Evolutionary conservation across 2,888 invertebrate genomes (phyloP).

Genomic region (Hecatera dysodea): DNA sequence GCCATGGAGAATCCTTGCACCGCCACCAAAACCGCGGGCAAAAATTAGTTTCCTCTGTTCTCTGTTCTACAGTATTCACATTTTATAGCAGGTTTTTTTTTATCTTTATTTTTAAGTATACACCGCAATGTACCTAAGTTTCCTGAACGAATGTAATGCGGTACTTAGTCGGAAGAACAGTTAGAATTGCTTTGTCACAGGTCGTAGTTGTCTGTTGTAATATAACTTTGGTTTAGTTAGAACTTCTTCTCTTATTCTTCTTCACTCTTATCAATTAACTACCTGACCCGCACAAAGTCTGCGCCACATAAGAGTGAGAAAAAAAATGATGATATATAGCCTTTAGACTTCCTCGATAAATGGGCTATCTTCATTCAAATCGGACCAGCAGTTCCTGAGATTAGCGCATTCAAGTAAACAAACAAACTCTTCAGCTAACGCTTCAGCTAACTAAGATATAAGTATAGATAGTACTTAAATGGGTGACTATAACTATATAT

Average conservation of each 20-base stretch:
- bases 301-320: too few relatives aligned
- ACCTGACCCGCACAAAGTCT: too few relatives aligned
- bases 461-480: too few relatives aligned
- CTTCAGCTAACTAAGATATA: too few relatives aligned
- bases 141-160: background rate
- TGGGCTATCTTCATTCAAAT: too few relatives aligned
- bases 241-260: background rate
- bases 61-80: background rate
- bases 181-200: background rate
- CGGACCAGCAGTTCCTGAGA: too few relatives aligned
- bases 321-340: too few relatives aligned
- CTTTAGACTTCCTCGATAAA: too few relatives aligned
- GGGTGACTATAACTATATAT: too few relatives aligned
- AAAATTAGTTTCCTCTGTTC: background rate
- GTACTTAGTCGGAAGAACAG: background rate
- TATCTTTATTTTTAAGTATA: slow-evolving; percentile 9
- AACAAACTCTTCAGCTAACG: too few relatives aligned
- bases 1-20: background rate
- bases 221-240: background rate
- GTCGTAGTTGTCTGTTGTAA: background rate
- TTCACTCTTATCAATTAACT: background rate
- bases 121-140: background rate
- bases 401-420: too few relatives aligned
- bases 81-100: background rate
- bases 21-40: background rate